These are phyloP conservation scores for Bradypodion ventrale DNA, from an alignment of 2,797 vertebrate species.

Conservation along the genomic window DNA sequence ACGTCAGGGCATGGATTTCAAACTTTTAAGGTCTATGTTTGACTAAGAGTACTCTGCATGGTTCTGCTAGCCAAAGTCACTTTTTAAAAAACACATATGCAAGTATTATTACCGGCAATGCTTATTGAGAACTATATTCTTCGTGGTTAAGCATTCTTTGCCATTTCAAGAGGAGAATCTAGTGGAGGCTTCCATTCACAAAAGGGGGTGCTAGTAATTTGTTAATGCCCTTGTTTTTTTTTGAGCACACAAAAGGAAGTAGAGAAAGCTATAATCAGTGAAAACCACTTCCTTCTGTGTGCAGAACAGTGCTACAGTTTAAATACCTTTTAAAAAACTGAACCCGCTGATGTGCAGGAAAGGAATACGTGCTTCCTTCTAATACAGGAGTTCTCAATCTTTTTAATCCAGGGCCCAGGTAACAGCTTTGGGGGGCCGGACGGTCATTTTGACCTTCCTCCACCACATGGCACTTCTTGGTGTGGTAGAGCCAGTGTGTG, in stretches of 20 bases:
- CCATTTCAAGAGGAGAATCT: neutral
- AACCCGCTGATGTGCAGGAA: constrained; percentile 14
- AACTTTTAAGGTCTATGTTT: neutral
- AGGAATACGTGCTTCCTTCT: neutral
- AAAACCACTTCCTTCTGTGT: neutral
- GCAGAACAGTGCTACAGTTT: neutral
- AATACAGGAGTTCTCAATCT: too few species aligned
- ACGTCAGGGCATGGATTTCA: neutral
- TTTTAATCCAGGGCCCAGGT: too few species aligned
- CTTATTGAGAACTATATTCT: neutral
- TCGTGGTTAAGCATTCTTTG: neutral
- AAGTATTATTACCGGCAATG: too few species aligned
- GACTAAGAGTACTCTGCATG: neutral
- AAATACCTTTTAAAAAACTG: neutral
- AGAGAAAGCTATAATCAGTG: neutral
- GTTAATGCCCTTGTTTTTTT: neutral
- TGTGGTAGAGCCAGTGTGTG: too few species aligned
- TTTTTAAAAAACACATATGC: neutral
- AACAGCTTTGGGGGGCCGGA: too few species aligned
- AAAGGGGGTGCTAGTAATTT: neutral
- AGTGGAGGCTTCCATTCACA: neutral
- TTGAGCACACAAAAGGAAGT: neutral
- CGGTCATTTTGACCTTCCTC: too few species aligned
- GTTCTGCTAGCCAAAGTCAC: neutral
- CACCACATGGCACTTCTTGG: too few species aligned